Conservation (phyloP, 2,797 vertebrate genomes). For the Takifugu rubripes region DNA sequence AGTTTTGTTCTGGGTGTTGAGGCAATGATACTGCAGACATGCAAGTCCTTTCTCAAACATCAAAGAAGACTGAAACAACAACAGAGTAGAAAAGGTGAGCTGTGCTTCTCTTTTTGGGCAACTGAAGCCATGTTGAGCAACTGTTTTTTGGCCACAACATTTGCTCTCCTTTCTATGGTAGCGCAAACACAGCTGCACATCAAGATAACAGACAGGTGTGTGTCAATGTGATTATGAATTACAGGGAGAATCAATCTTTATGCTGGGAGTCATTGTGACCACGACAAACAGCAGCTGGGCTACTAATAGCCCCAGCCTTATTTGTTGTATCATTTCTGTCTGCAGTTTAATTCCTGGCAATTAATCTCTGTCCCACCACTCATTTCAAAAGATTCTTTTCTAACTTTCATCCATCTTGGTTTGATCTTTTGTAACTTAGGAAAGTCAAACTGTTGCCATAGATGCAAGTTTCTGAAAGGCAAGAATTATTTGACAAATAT, state of each 20-base stretch:
- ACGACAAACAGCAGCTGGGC: conserved; percentile 1
- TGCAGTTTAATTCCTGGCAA: neutral
- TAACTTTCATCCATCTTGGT: too few relatives aligned
- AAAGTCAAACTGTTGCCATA: too few relatives aligned
- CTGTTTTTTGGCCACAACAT: neutral
- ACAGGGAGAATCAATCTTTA: neutral
- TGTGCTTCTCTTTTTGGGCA: conserved; percentile 11
- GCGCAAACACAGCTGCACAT: conserved; percentile 48
- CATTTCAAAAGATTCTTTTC: too few relatives aligned
- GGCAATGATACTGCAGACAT: neutral
- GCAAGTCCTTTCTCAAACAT: neutral
- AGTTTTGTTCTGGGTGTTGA: neutral
- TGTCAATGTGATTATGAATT: conserved; percentile 4
- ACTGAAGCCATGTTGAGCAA: conserved; percentile 24
- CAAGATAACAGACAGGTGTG: conserved; percentile 16
- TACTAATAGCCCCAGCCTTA: conserved; percentile 47
- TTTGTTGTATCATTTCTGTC: conserved; percentile 31
- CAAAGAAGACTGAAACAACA: conserved; percentile 2
- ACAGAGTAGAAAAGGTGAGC: too few relatives aligned
- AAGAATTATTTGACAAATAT: too few relatives aligned
- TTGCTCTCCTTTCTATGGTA: conserved; percentile 4
- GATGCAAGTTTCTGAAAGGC: too few relatives aligned
- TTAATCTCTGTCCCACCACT: too few relatives aligned
- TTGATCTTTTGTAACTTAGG: too few relatives aligned
- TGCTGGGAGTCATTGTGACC: conserved; percentile 6